A percentile compares a stretch with the other conserved stretches of the same genome.
Evolutionary conservation across 2,888 invertebrate species (phyloP).

Genomic region (Drosophila austrosaltans): DNA sequence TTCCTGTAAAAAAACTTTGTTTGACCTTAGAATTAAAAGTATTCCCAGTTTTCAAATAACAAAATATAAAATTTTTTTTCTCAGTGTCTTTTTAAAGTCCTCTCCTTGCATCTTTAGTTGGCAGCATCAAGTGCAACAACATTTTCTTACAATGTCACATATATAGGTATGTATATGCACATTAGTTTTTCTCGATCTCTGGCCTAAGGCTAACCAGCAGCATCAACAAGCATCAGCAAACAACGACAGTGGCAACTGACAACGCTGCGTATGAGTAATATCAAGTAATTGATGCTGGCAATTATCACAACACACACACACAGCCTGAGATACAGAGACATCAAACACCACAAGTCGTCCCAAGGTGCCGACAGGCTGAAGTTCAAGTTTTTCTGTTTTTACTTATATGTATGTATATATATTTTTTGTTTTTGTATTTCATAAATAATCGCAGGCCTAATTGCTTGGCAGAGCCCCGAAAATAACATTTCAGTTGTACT

Average conservation of each 20-base stretch:
- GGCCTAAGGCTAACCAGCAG: conserved; percentile 63
- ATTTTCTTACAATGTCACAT: conserved; percentile 81
- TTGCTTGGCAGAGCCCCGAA: conserved; percentile 37
- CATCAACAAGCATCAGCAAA: conserved; percentile 9
- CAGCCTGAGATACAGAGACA: conserved; percentile 1
- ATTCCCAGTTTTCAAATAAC: too few species aligned
- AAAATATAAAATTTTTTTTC: conserved; percentile 3
- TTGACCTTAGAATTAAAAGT: too few species aligned
- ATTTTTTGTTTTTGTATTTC: conserved; percentile 22
- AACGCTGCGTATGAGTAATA: conserved; percentile 70
- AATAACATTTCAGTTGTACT: conserved; percentile 37
- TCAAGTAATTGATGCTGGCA: conserved; percentile 66
- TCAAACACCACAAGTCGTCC: conserved; percentile 17
- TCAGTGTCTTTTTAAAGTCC: conserved; percentile 31
- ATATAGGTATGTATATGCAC: conserved; percentile 23
- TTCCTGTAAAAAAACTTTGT: too few species aligned
- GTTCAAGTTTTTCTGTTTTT: conserved; percentile 46
- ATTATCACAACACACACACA: conserved; percentile 52
- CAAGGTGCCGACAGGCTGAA: conserved; percentile 71
- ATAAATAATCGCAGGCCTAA: conserved; percentile 59
- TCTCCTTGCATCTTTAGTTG: conserved; percentile 69
- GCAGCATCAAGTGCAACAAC: conserved; percentile 82
- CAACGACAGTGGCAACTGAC: conserved; percentile 26
- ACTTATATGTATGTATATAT: conserved; percentile 23
- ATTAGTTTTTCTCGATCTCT: conserved; percentile 64